Evolutionary conservation across 2,888 invertebrate species (phyloP).

Genomic region (Elysia crispata): DNA sequence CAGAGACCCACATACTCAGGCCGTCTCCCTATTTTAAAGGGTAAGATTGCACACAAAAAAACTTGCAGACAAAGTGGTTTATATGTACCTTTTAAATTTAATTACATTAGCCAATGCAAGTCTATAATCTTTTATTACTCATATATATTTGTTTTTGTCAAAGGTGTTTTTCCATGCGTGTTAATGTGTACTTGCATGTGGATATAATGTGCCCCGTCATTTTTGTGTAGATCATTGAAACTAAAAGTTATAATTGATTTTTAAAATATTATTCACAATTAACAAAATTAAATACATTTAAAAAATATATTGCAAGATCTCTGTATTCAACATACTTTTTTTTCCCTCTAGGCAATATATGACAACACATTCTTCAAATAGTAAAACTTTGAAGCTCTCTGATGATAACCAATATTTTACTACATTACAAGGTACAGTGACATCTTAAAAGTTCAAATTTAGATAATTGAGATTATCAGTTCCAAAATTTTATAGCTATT

Average conservation of each 20-base stretch:
- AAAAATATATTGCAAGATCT: no score
- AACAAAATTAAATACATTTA: neutral
- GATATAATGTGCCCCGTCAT: neutral
- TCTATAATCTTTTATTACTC: no score
- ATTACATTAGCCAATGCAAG: no score
- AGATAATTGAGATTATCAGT: neutral
- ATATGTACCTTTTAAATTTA: no score
- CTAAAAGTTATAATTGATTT: neutral
- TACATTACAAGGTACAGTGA: conserved; percentile 41
- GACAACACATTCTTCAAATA: conserved; percentile 49
- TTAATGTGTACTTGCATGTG: no score
- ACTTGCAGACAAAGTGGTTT: no score
- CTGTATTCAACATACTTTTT: neutral
- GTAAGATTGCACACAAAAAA: conserved; percentile 48
- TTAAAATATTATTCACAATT: neutral
- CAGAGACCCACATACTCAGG: conserved; percentile 70
- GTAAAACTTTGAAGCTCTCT: conserved; percentile 57
- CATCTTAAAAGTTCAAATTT: neutral
- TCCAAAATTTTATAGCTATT: conserved; percentile 9
- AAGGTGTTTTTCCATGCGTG: no score
- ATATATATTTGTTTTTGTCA: no score
- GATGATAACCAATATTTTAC: conserved; percentile 51
- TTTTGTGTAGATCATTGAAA: no score
- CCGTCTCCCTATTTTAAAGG: conserved; percentile 73
- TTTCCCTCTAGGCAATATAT: conserved; percentile 39